Evolutionary conservation across 1,140 invertebrate genomes (phyloP), one percentile per base, ranked within the genome.

Genomic region (Globodera rostochiensis): DNA sequence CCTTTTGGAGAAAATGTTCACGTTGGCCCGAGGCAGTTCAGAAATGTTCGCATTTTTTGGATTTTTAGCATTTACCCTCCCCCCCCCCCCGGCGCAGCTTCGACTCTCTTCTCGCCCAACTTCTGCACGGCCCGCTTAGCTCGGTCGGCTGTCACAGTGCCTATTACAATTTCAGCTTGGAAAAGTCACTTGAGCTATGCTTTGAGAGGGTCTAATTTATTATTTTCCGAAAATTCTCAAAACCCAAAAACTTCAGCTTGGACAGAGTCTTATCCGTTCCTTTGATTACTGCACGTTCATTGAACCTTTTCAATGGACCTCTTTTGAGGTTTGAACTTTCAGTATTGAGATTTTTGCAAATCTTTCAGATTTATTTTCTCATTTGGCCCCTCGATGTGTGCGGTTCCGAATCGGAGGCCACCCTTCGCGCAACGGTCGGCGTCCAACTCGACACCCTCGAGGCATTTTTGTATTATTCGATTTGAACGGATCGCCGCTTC

Each of bases 361-460:
- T 15, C 15, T 69, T 13, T 78, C 36, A 78, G 77, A 64, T 78
- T 69, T 53, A 71, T 15, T 69, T 25, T 3, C 77, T 78, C 25
- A 78, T 78, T 69, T 78, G 77, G 77, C 77, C 77, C 15, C 60
- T 78, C 11, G 77, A 78, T 21, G 19, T 78, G 13, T 78, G 77
- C 13, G 77, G 77, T 5, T 25, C 49, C 36, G 77, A 78, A 49
- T 45, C 64, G 25, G 25, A 78, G 49, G 36, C 7, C 4, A 19
- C 47, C 8, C 49, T 78, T 50, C 53, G 70, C 50, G 66, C 77
- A n/a, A 11, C 36, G 21, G 8, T 69, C 25, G 45, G 9, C 25
- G 21, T 70, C 4, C 60, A 78, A 15, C 21, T 78, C 15, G 64
- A 70, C 66, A 66, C 77, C 11, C 49, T 78, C 49, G 77, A 69